Evolutionary conservation across 2,113 vertebrate genomes (phyloP), one percentile per base, ranked within the genome.

Genomic region (Choloepus hoffmanni): DNA sequence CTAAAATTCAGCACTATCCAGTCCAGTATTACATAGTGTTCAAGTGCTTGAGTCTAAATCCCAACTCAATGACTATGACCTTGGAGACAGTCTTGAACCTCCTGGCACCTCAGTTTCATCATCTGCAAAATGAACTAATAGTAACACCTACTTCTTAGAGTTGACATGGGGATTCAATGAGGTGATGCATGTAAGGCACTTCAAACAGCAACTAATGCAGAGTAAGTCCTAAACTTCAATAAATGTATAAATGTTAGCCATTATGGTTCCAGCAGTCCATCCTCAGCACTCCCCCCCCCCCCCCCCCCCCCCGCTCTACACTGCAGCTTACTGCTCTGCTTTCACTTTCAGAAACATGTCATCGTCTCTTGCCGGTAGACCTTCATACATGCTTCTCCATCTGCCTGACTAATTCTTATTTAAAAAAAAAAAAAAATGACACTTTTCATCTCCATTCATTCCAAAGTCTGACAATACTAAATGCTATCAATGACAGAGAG

Each of bases 401-500:
- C 40, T 67, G 18, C 63, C 28, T 67, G 65, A 24, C 16, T 88
- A 85, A 50, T 82, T 93, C 78, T 62, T 90, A 53, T 72, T 94
- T 95, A 60, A 60, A 60, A 58, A 50, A 68, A 78, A 78, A 78
- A 90, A 88, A 48, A n/a, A 86, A 40, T 83, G 53, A 30, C 63
- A 8, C 72, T 40, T 94, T 78, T 90, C n/a, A 93, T 79, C 78
- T 90, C n/a, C 36, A 90, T 60, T 40, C 74, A 83, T 40, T 83
- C 79, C 23, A 60, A 95, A 81, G 18, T 60, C 53, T 81, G 43
- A 85, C 30, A 67, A 79, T 73, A 65, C 28, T 48, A 60, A 93
- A 65, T 76, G 40, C 60, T 63, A 85, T 26, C 73, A 74, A 94
- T 50, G 53, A 45, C 30, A 87, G 19, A 45, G 26, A 87, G 40